Evolutionary conservation across 1,140 invertebrate species (phyloP).

Genomic region (Bombus huntii): DNA sequence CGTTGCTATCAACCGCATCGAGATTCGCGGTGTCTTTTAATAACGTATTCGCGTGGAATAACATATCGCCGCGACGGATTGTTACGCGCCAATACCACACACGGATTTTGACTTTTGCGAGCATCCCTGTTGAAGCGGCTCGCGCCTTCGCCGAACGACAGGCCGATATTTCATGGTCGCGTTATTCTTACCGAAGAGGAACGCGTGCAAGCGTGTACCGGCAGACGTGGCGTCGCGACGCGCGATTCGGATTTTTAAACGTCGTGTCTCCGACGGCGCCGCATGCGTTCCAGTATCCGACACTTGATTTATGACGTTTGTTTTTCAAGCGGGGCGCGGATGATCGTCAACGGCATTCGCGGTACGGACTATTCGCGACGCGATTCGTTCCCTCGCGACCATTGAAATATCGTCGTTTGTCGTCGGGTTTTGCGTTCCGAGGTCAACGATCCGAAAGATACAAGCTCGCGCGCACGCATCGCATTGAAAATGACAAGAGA

Average conservation of each 20-base stretch:
- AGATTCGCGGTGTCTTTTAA: slow-evolving; percentile 60
- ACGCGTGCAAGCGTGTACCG: neutral
- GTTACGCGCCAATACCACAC: neutral
- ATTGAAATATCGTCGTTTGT: slow-evolving; percentile 54
- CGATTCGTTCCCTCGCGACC: slow-evolving; percentile 7
- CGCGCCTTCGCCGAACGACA: neutral
- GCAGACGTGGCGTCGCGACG: neutral
- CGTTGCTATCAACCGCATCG: slow-evolving; percentile 56
- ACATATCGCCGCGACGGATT: neutral
- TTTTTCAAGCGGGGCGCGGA: slow-evolving; percentile 29
- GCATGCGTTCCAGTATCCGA: neutral
- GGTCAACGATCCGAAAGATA: slow-evolving; percentile 30
- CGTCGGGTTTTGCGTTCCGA: slow-evolving; percentile 17
- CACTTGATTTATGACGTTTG: slow-evolving; percentile 59
- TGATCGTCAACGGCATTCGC: slow-evolving; percentile 21
- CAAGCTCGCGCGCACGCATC: neutral
- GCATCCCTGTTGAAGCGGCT: neutral
- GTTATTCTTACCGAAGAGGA: no score
- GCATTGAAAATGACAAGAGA: neutral
- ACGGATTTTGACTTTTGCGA: neutral
- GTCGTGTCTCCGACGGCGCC: neutral
- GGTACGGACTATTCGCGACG: neutral
- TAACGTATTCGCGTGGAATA: slow-evolving; percentile 47
- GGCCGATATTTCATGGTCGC: neutral
- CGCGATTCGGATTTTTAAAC: slow-evolving; percentile 55